Base-by-base conservation (phyloP, 1,140 invertebrate species). In the Lineus longissimus region DNA sequence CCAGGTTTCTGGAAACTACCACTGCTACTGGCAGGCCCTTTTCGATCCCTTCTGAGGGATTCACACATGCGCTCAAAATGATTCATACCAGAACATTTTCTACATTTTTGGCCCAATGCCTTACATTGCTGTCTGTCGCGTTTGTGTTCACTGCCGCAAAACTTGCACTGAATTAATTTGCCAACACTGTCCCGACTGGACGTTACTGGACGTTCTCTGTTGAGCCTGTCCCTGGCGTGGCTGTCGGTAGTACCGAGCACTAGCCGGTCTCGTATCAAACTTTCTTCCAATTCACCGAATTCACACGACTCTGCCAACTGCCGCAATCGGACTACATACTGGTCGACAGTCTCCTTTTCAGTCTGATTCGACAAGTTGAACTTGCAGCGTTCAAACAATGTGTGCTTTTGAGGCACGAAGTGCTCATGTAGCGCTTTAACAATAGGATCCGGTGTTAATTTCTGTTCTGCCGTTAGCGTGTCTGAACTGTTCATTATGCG, bases 191-290 rank as follows among this genome's bases (percentile, higher is more conserved):
- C n/a, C n/a, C n/a, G n/a, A n/a, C n/a, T n/a, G n/a, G n/a, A 36
- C 33, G 33, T 36, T 36, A 17, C 65, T 31, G 2, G 63, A 63
- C 11, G 63, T 58, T 19, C 65, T 61, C 23, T 63, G 41, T 1
- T 69, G 61, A 0, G 65, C 56, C 54, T 64, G 65, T 67, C 61
- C 47, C 67, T 31, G 7, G 62, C 58, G 56, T 69, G 63, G 23
- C 29, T 59, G 22, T 33, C 62, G 55, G 62, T 66, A 13, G 67
- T 54, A 0, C 67, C 54, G 27, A 68, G 51, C 13, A 71, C 64
- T 11, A 66, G 43, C 31, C 59, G 22, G 40, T 68, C 66, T 0
- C 64, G 45, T 22, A 68, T 58, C 66, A 67, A 64, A 30, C 63
- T 33, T 23, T 66, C 63, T 17, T 30, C 51, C 7, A 66, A 25